These are phyloP conservation scores for Petrolisthes manimaculis DNA, from an alignment of 2,888 invertebrate species.

Conservation along the genomic window DNA sequence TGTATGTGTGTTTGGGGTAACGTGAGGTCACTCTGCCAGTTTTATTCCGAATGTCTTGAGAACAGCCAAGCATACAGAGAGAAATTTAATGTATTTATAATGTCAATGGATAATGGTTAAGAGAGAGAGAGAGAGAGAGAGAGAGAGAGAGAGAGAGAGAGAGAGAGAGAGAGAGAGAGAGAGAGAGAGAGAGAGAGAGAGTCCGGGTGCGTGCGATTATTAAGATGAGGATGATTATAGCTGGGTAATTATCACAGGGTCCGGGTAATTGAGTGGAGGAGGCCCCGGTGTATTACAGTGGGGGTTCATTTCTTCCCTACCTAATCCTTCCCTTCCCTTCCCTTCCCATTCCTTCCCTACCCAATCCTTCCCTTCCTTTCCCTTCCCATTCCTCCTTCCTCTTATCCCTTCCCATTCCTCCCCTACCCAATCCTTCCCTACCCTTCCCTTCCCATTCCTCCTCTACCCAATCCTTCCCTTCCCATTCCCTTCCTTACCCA, in stretches of 20 bases:
- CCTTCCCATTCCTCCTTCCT: not conserved
- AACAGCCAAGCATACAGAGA: no score
- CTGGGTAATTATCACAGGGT: not conserved
- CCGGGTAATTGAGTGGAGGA: not conserved
- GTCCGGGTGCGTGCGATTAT: not conserved
- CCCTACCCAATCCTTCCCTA: not conserved
- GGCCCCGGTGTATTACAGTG: not conserved
- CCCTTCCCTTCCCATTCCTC: not conserved
- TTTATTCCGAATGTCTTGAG: no score
- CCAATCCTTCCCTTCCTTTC: not conserved
- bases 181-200: constrained; percentile 3
- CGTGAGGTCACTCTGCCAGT: no score
- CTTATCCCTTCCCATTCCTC: not conserved
- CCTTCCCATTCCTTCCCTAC: not conserved
- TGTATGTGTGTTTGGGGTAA: no score
- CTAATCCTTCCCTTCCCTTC: not conserved
- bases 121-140: not conserved
- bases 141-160: not conserved
- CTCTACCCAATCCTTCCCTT: not conserved
- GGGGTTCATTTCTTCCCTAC: not conserved
- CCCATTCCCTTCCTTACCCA: not conserved
- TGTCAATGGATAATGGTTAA: not conserved
- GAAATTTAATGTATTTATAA: no score
- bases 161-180: not conserved
- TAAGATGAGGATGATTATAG: not conserved